phyloP scores from a whole-genome alignment of 1,140 invertebrate genomes.

The Micrasema minimum region DNA sequence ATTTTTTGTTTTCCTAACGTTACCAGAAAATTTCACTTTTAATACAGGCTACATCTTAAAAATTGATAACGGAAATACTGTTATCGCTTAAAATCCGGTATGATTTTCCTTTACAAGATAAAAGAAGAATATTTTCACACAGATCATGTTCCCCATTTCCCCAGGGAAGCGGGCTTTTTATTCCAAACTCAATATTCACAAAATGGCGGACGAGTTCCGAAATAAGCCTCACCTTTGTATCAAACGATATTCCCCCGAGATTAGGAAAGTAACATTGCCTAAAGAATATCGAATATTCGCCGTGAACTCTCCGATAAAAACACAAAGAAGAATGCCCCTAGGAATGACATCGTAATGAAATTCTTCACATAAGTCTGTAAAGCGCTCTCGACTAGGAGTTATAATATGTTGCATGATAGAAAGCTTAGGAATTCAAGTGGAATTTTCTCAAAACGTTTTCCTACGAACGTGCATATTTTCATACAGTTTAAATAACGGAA shows the following conservation, averaged over 20 bases:
- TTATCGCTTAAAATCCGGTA: constrained; percentile 9
- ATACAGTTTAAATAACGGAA: too few species aligned
- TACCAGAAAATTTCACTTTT: too few species aligned
- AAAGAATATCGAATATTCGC: constrained; percentile 32
- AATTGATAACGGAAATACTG: too few species aligned
- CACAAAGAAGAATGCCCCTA: constrained; percentile 16
- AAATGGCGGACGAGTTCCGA: constrained; percentile 25
- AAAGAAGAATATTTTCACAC: constrained; percentile 31
- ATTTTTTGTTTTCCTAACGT: too few species aligned
- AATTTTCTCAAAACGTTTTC: not conserved
- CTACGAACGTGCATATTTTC: too few species aligned
- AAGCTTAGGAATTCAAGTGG: not conserved
- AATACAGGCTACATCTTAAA: too few species aligned
- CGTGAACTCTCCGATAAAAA: constrained; percentile 17
- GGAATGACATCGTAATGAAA: constrained; percentile 27
- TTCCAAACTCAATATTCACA: constrained; percentile 36
- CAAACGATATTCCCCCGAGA: constrained; percentile 29
- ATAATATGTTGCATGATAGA: constrained; percentile 10
- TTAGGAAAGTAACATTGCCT: constrained; percentile 19
- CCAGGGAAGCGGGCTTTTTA: constrained; percentile 21
- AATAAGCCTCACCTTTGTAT: constrained; percentile 34
- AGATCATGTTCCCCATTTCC: constrained; percentile 25
- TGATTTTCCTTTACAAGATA: constrained; percentile 31
- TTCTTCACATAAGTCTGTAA: constrained; percentile 15
- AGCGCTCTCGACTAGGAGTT: not conserved